Conservation (phyloP, 1,140 invertebrate genomes). For the Dinoponera quadriceps region DNA sequence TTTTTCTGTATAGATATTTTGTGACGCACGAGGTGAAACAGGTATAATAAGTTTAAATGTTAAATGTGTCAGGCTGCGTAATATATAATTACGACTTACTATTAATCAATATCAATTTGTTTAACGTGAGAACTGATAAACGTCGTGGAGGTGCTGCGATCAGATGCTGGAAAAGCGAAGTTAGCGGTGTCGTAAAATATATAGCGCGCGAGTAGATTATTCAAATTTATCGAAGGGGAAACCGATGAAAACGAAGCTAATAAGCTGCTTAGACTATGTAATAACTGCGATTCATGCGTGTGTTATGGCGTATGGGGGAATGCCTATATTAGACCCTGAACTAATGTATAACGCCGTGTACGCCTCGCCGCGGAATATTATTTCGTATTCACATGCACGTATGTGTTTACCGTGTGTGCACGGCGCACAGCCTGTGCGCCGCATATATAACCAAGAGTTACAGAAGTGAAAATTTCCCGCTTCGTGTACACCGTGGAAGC, state of each 20-base stretch:
- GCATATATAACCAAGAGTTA: slow-evolving; percentile 48
- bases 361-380: slow-evolving; percentile 31
- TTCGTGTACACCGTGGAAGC: slow-evolving; percentile 16
- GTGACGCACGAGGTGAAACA: background rate
- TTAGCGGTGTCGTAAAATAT: background rate
- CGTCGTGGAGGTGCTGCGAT: background rate
- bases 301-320: slow-evolving; percentile 34
- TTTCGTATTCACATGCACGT: slow-evolving; percentile 20
- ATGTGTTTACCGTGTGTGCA: slow-evolving; percentile 28
- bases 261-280: slow-evolving; percentile 45
- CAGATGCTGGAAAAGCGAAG: background rate
- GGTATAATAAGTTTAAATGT: background rate
- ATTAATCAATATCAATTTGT: background rate
- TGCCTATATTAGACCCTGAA: slow-evolving; percentile 37
- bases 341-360: slow-evolving; percentile 29
- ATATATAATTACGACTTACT: background rate
- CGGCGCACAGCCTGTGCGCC: slow-evolving; percentile 11
- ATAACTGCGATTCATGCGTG: slow-evolving; percentile 39
- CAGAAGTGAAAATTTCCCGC: slow-evolving; percentile 56
- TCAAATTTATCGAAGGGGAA: slow-evolving; percentile 13
- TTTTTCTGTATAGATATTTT: slow-evolving; percentile 1
- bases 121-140: background rate
- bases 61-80: background rate
- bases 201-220: background rate
- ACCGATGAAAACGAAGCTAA: slow-evolving; percentile 35